Conservation (phyloP, 2,888 invertebrate genomes). For the Lottia gigantea region DNA sequence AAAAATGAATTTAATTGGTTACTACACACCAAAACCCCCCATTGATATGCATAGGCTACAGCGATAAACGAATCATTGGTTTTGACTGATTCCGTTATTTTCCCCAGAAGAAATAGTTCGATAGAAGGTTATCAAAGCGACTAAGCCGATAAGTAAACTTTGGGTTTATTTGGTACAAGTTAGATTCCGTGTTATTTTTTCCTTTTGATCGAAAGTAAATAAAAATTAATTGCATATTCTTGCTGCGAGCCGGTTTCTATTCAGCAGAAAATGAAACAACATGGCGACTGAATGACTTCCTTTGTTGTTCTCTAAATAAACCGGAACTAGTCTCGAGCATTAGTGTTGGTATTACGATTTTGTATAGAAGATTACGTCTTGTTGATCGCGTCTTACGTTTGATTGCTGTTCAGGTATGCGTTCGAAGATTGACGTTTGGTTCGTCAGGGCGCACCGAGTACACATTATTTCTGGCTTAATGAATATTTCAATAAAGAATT, state of each 20-base stretch:
- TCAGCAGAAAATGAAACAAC: slow-evolving; percentile 1
- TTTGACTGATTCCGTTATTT: too few species aligned
- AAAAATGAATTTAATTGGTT: too few species aligned
- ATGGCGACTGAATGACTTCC: neutral
- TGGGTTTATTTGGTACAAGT: slow-evolving; percentile 1
- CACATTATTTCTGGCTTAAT: too few species aligned
- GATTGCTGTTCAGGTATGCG: slow-evolving; percentile 1
- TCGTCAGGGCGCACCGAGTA: too few species aligned
- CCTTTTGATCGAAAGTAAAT: neutral
- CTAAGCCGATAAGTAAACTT: neutral
- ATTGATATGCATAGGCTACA: too few species aligned
- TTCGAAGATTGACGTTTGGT: too few species aligned
- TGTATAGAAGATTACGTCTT: neutral
- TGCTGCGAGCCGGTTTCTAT: neutral
- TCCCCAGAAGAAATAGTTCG: neutral
- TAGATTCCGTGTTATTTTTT: neutral
- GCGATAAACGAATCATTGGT: too few species aligned
- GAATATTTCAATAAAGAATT: too few species aligned
- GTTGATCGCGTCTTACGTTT: neutral
- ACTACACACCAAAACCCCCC: too few species aligned
- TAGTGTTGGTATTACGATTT: neutral
- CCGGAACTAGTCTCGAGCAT: slow-evolving; percentile 8
- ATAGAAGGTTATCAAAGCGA: neutral
- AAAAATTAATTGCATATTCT: slow-evolving; percentile 9
- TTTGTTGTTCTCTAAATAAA: neutral